Conservation (phyloP, 2,888 invertebrate species). For the Drosophila ezoana region DNA sequence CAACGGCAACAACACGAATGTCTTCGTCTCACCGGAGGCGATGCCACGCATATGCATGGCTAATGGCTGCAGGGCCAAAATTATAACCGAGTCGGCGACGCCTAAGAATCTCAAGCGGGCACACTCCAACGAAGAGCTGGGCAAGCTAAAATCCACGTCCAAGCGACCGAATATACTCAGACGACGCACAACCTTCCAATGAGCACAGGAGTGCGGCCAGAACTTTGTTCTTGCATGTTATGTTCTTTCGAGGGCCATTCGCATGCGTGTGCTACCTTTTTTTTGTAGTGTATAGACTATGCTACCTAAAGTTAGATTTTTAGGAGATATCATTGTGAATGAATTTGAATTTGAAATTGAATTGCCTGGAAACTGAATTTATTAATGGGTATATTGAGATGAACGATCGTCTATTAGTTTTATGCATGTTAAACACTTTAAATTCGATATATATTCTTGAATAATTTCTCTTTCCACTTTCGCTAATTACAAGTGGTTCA, state of each 20-base stretch:
- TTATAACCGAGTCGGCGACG: conserved; percentile 3
- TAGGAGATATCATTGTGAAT: neutral
- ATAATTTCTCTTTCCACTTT: too few relatives aligned
- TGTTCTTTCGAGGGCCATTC: neutral
- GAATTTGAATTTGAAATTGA: neutral
- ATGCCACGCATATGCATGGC: conserved; percentile 35
- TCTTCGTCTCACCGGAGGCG: conserved; percentile 16
- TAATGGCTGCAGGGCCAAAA: conserved; percentile 22
- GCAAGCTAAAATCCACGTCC: neutral
- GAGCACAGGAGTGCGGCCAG: neutral
- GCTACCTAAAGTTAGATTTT: neutral
- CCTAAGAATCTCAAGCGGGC: conserved; percentile 46
- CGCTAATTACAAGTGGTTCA: too few relatives aligned
- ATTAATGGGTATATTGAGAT: neutral
- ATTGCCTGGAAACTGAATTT: neutral
- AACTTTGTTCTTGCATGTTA: neutral
- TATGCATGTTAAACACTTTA: neutral
- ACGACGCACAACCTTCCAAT: conserved; percentile 44
- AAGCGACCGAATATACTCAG: conserved; percentile 61
- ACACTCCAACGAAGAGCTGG: conserved; percentile 40
- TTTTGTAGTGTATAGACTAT: conserved; percentile 20
- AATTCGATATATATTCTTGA: neutral
- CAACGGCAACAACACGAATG: conserved; percentile 12
- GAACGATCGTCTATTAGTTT: neutral
- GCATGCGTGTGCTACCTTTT: neutral